phyloP scores from a whole-genome alignment of 1,140 invertebrate species.

The Tribolium madens region DNA sequence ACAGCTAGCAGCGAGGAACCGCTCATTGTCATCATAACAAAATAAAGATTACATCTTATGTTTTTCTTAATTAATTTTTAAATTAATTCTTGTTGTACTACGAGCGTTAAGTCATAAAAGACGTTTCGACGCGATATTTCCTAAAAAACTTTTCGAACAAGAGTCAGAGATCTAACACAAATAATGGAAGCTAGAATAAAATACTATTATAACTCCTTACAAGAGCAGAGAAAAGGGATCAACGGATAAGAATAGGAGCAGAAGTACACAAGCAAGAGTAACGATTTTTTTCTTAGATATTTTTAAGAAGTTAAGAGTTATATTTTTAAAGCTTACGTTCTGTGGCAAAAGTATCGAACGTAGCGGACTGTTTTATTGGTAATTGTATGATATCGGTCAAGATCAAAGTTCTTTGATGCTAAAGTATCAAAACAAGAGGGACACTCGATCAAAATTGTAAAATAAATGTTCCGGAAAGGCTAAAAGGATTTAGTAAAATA shows the following conservation, averaged over 20 bases:
- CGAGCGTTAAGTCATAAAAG: too few species aligned
- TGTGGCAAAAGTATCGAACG: background rate
- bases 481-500: too few species aligned
- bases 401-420: too few species aligned
- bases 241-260: background rate
- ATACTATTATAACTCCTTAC: background rate
- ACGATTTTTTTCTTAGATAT: too few species aligned
- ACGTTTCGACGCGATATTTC: too few species aligned
- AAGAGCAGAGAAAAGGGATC: background rate
- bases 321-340: too few species aligned
- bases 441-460: too few species aligned
- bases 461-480: too few species aligned
- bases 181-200: background rate
- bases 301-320: too few species aligned
- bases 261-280: too few species aligned
- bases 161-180: background rate
- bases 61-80: conserved; percentile 28
- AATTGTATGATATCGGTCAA: too few species aligned
- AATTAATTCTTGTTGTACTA: background rate
- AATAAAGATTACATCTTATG: conserved; percentile 16
- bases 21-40: conserved; percentile 2
- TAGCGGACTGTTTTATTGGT: conserved; percentile 14
- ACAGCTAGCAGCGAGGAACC: background rate
- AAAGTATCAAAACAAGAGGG: too few species aligned
- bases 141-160: background rate